These are phyloP conservation scores for Tipula confusa DNA, from an alignment of 2,888 invertebrate species.

Conservation along the genomic window DNA sequence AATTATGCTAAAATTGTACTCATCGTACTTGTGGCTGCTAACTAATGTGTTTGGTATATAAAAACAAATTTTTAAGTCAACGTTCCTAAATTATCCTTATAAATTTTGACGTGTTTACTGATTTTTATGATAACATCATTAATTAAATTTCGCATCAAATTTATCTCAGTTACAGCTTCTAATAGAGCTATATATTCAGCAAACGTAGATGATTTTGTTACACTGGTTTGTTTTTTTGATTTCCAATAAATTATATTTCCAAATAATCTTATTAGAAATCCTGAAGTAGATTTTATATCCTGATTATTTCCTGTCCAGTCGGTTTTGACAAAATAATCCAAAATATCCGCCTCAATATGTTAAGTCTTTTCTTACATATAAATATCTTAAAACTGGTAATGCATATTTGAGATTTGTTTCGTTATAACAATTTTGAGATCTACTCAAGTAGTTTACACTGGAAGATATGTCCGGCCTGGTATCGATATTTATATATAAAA, in stretches of 20 bases:
- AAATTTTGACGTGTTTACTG: too few species aligned
- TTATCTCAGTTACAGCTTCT: too few species aligned
- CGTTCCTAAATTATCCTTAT: too few species aligned
- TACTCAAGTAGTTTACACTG: not conserved
- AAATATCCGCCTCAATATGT: not conserved
- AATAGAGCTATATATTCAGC: too few species aligned
- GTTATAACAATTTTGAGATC: not conserved
- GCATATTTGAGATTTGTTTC: too few species aligned
- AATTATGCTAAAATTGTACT: too few species aligned
- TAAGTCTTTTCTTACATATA: not conserved
- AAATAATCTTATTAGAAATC: conserved; percentile 38
- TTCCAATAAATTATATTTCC: conserved; percentile 42
- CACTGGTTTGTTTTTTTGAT: conserved; percentile 41
- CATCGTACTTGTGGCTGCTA: too few species aligned
- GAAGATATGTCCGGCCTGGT: not conserved
- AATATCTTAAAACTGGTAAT: not conserved
- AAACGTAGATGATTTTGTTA: conserved; percentile 40
- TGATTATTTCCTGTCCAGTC: not conserved
- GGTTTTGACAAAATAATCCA: not conserved
- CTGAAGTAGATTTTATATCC: too few species aligned
- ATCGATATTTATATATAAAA: not conserved
- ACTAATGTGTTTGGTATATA: too few species aligned
- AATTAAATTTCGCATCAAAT: too few species aligned
- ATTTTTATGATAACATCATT: too few species aligned
- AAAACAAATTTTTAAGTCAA: too few species aligned